Evolutionary conservation across 2,888 invertebrate genomes (phyloP), one percentile per base, ranked within the genome.

Genomic region (Oegoconia quadripuncta): DNA sequence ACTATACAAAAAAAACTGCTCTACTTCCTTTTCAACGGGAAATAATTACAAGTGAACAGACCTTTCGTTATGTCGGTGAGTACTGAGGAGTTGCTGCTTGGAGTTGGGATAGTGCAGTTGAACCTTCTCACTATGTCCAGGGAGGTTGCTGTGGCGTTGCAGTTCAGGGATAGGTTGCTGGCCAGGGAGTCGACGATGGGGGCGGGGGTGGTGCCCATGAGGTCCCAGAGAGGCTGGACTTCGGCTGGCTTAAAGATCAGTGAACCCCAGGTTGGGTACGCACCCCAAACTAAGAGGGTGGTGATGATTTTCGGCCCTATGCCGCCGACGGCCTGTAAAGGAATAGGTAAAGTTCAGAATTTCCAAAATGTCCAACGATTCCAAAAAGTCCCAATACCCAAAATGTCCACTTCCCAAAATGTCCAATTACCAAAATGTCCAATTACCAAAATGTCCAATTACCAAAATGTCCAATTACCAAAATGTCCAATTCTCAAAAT

Each of bases 271-370:
- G 93, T 93, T 29, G 94, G 93, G 70, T 94, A 94, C 12, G 93
- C 88, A 0, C 90, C 73, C 69, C 93, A 92, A 7, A 95, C 89
- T 2, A 94, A 76, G 2, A 92, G 57, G 0, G 96, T 89, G 0
- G 95, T 93, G 32, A 95, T 90, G 6, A 94, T 73, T 47, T 94
- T 94, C 17, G 97, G 94, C 0, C 93, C 92, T 44, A 93, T 90
- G 8, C 95, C 95, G 35, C 93, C 93, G 43, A 93, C 84, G 0
- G 92, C 90, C 92, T 92, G 74, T 14, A 67, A 64, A 44, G 29
- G 42, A 3, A 18, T 12, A 3, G 8, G 3, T 32, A 11, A 11
- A 20, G 18, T 2, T 15, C 14, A 14, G 7, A 31, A 28, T 1
- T n/a, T n/a, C n/a, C n/a, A n/a, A n/a, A n/a, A n/a, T n/a, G n/a